A percentile compares a stretch with the other conserved stretches of the same genome.
Evolutionary conservation across 2,797 vertebrate genomes (phyloP).

Genomic region (Chiropotes sagulatus): DNA sequence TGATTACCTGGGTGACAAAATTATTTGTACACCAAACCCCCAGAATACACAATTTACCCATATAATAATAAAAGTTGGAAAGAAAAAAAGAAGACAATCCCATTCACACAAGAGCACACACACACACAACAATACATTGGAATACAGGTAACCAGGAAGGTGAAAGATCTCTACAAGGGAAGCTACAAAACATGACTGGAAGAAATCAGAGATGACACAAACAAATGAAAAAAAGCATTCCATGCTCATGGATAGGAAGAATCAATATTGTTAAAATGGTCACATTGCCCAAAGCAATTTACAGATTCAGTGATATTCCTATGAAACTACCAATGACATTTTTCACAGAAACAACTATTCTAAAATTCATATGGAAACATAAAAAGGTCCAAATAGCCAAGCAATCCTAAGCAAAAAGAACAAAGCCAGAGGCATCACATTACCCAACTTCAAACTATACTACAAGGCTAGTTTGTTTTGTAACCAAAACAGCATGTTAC

Average conservation of each 20-base stretch:
- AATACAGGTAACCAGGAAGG: not conserved
- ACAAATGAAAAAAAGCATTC: not conserved
- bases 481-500: not conserved
- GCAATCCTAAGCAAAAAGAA: not conserved
- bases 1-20: not conserved
- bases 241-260: not conserved
- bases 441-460: not conserved
- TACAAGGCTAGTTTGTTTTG: not conserved
- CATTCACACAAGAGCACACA: not conserved
- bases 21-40: not conserved
- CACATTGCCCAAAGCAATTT: not conserved
- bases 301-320: not conserved
- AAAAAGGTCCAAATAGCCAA: not conserved
- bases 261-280: not conserved
- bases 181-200: not conserved
- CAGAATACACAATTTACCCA: not conserved
- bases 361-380: not conserved
- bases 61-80: not conserved
- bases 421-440: not conserved
- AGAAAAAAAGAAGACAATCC: not conserved
- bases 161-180: not conserved
- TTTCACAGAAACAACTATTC: not conserved
- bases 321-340: not conserved
- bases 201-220: not conserved
- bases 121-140: not conserved